Percentiles rank a stretch among this genome's conserved stretches.
Evolutionary conservation across 2,797 vertebrate genomes (phyloP).

Genomic region (Smutsia temminckii): DNA sequence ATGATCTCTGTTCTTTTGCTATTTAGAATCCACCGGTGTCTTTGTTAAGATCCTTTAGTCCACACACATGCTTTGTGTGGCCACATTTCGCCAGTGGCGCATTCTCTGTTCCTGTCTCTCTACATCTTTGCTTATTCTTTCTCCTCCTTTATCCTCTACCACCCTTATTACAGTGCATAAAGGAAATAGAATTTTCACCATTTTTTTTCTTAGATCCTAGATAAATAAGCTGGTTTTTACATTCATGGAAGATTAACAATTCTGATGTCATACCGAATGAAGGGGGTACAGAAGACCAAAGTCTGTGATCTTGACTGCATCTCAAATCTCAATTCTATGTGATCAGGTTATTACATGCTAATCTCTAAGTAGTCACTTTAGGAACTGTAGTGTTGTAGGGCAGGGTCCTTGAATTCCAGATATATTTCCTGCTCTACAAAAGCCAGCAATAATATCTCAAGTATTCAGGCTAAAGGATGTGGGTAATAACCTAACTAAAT

Average conservation of each 20-base stretch:
- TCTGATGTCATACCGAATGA: background rate
- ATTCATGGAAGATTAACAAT: background rate
- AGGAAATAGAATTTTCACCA: background rate
- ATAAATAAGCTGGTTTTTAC: background rate
- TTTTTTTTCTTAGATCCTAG: background rate
- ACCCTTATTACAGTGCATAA: background rate
- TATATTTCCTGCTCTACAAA: background rate
- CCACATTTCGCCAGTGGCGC: background rate
- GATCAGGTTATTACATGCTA: background rate
- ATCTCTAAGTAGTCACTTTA: background rate
- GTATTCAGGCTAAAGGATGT: background rate
- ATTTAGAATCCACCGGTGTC: background rate
- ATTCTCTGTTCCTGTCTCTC: background rate
- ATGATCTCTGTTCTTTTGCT: background rate
- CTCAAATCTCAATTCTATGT: background rate
- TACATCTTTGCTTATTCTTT: background rate
- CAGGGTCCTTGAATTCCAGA: slow-evolving; percentile 30
- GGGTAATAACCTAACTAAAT: slow-evolving; percentile 36
- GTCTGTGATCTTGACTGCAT: background rate
- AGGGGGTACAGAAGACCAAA: background rate
- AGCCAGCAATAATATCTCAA: background rate
- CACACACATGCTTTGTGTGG: background rate
- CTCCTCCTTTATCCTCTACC: background rate
- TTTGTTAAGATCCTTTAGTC: background rate
- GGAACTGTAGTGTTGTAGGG: background rate